phyloP scores from a whole-genome alignment of 1,140 invertebrate species.

The Scylla paramamosain region DNA sequence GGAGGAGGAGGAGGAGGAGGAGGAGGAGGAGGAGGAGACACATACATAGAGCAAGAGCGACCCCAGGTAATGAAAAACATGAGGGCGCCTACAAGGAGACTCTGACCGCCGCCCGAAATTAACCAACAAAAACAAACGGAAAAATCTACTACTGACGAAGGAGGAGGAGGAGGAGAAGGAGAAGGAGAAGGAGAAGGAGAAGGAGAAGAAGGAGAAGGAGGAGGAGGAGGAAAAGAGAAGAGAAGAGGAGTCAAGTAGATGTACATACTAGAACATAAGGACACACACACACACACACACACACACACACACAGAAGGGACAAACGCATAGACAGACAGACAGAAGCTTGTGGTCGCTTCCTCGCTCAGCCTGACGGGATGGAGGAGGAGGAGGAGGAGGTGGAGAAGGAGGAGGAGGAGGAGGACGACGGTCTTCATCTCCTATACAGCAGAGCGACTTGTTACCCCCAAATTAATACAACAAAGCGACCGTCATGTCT shows the following conservation, averaged over 20 bases:
- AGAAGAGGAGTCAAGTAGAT: not conserved
- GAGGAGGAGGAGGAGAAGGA: conserved; percentile 19
- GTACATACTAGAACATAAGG: not conserved
- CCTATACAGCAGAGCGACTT: conserved; percentile 30
- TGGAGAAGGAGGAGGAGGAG: not conserved
- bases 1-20: not conserved
- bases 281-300: not conserved
- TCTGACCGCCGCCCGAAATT: not conserved
- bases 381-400: not conserved
- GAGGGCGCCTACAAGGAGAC: not conserved
- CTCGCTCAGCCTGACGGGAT: not conserved
- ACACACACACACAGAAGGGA: not conserved
- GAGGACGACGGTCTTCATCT: not conserved
- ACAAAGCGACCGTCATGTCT: conserved; percentile 48
- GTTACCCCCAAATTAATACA: conserved; percentile 67
- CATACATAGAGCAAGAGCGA: too few species aligned
- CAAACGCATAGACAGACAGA: not conserved
- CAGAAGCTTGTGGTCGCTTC: not conserved
- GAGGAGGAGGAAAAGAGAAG: conserved; percentile 8
- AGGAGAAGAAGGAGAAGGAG: not conserved
- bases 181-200: not conserved
- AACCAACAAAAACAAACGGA: not conserved
- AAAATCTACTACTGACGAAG: not conserved
- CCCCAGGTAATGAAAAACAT: not conserved
- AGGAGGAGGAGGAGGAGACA: not conserved